phyloP scores from a whole-genome alignment of 1,140 invertebrate genomes.

The Eurosta solidaginis region DNA sequence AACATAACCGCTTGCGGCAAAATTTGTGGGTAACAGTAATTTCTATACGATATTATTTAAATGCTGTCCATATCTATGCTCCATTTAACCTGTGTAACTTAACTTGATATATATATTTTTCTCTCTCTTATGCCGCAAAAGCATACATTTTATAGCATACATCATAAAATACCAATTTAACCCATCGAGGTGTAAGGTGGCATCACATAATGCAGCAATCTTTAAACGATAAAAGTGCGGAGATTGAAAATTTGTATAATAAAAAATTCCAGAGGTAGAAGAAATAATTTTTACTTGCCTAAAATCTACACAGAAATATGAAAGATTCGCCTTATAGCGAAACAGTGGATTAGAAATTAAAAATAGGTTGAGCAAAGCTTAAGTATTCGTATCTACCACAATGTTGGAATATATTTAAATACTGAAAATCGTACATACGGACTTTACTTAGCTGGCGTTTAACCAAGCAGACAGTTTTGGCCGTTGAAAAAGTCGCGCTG shows the following conservation, averaged over 20 bases:
- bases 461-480: too few relatives aligned
- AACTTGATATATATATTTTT: too few relatives aligned
- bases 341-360: background rate
- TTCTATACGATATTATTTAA: background rate
- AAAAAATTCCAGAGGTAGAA: background rate
- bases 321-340: background rate
- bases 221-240: background rate
- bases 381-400: too few relatives aligned
- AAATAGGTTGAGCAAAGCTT: background rate
- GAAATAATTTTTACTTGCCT: background rate
- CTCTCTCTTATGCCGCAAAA: too few relatives aligned
- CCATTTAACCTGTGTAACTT: background rate
- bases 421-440: too few relatives aligned
- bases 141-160: too few relatives aligned
- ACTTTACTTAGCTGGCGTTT: too few relatives aligned
- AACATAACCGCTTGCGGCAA: background rate
- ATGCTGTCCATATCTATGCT: background rate
- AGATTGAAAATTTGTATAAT: background rate
- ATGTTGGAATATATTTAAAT: too few relatives aligned
- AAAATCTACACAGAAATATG: slow-evolving; percentile 6
- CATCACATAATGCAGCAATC: background rate
- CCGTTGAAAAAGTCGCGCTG: too few relatives aligned
- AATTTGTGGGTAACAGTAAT: slow-evolving; percentile 16
- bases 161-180: background rate
- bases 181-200: background rate